Conservation (phyloP, 2,888 invertebrate genomes). For the Dolichopus griseipennis region DNA sequence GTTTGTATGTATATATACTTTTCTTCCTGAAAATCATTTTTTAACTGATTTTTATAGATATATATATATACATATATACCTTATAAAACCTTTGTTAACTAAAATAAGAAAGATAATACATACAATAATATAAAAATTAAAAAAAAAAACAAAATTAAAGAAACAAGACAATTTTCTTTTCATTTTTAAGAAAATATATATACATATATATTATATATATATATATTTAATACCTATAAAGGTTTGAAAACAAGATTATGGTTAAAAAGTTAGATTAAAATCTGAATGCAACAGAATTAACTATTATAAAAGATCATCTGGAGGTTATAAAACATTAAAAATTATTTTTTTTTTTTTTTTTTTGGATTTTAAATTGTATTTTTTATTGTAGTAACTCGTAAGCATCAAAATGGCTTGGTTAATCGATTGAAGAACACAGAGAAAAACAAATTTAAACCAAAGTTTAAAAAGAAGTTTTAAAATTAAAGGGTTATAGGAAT, state of each 20-base stretch:
- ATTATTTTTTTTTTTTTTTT: not conserved
- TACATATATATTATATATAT: not conserved
- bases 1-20: too few species aligned
- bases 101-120: not conserved
- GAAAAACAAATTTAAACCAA: too few species aligned
- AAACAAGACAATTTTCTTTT: not conserved
- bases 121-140: not conserved
- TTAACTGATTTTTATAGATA: slow-evolving; percentile 2
- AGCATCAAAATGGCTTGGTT: too few species aligned
- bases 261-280: slow-evolving; percentile 2
- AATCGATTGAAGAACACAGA: too few species aligned
- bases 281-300: slow-evolving; percentile 4
- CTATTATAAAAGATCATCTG: slow-evolving; percentile 6
- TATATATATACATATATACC: too few species aligned
- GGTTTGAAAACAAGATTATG: slow-evolving; percentile 6
- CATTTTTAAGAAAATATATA: not conserved
- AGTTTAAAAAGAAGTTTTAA: too few species aligned
- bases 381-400: too few species aligned
- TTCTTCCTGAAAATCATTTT: not conserved
- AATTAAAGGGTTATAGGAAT: too few species aligned
- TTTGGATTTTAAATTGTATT: too few species aligned
- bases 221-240: not conserved
- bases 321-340: not conserved
- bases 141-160: not conserved
- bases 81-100: not conserved